Base-by-base conservation (phyloP, 2,797 vertebrate species). In the Hippocampus kuda region DNA sequence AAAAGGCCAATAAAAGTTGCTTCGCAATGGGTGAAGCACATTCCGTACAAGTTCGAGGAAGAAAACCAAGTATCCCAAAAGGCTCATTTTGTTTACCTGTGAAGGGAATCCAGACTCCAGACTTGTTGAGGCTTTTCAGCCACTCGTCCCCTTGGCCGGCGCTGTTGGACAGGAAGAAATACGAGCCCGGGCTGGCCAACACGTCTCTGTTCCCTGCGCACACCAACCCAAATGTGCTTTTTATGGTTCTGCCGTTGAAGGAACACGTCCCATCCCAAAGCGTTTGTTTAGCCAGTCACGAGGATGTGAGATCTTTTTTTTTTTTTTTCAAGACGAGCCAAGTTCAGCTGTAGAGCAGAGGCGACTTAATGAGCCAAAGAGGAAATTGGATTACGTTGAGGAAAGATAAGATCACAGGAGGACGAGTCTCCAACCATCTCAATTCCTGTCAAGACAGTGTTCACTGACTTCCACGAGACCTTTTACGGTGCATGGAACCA, bases 151-250 rank as follows among this genome's bases (percentile, higher is more conserved):
- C 91, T 75, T 91, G 90, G 80, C 91, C 90, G 13, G 89, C 89
- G 49, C 90, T 92, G 87, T 91, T 92, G 10, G 91, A 92, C 65
- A 92, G 80, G 82, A 92, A 92, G 86, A 91, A 91, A 69, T 92
- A 92, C 18, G 91, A 92, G 15, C 91, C 90, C 4, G 91, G 90
- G 72, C 90, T 92, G 80, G 89, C 90, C 82, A 91, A 62, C 67
- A 91, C 89, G 20, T 92, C 91, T 79, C 90, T 88, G 85, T 91
- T 92, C 38, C 91, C 91, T 89, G 22, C 24, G 16, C 4, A 48
- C 44, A 65, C 8, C 44, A 26, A 65, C 6, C 44, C 63, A 27
- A 26, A 44, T n/a, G 22, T 44, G 24, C 15, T 53, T 34, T 66
- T 8, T 26, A 59, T 41, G 41, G 11, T 57, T 56, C 44, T 24